Percentiles rank a stretch among this genome's conserved stretches.
phyloP scores from a whole-genome alignment of 2,888 invertebrate genomes.

The Tineola bisselliella region DNA sequence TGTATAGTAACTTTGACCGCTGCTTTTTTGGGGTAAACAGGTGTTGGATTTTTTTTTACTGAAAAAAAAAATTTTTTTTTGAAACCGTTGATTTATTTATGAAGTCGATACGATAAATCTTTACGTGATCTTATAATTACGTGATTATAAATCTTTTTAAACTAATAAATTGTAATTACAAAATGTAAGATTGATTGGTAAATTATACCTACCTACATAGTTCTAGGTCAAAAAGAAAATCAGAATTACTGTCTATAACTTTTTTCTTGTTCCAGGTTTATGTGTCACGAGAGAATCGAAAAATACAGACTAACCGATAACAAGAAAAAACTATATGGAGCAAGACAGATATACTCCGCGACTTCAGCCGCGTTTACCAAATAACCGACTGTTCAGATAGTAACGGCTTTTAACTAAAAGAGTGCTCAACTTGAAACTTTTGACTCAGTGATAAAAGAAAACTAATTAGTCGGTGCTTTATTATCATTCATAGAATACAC shows the following conservation, averaged over 20 bases:
- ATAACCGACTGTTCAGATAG: neutral
- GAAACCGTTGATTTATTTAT: too few relatives aligned
- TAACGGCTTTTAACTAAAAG: conserved; percentile 17
- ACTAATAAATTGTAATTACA: too few relatives aligned
- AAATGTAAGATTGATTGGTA: too few relatives aligned
- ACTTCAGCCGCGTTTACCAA: conserved; percentile 37
- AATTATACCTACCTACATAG: too few relatives aligned
- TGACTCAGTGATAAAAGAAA: neutral
- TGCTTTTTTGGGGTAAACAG: too few relatives aligned
- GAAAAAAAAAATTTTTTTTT: too few relatives aligned
- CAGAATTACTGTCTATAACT: too few relatives aligned
- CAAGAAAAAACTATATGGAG: conserved; percentile 48
- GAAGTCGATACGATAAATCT: too few relatives aligned
- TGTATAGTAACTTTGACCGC: conserved; percentile 47
- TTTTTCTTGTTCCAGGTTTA: conserved; percentile 51
- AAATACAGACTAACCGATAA: conserved; percentile 36
- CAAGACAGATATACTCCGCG: conserved; percentile 51
- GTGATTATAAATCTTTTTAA: too few relatives aligned
- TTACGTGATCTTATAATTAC: too few relatives aligned
- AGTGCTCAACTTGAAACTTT: conserved; percentile 24
- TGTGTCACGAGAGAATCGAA: conserved; percentile 35
- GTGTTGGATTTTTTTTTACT: too few relatives aligned
- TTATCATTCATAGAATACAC: conserved; percentile 22
- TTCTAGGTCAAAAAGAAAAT: too few relatives aligned
- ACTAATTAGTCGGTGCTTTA: neutral